These are phyloP conservation scores for Lucilia sericata DNA, from an alignment of 1,140 invertebrate genomes.

Conservation along the genomic window DNA sequence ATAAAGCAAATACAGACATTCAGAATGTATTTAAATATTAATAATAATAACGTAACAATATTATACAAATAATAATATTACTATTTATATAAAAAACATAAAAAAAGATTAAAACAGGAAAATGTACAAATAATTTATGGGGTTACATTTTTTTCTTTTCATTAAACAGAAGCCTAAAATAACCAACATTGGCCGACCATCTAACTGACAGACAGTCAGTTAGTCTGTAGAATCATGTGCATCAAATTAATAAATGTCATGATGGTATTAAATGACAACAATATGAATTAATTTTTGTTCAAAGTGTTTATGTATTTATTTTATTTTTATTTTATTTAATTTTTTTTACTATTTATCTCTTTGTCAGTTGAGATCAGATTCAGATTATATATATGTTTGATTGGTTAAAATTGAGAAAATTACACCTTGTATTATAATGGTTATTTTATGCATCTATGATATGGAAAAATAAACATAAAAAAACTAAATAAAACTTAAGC, in stretches of 20 bases:
- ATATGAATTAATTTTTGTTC: not conserved
- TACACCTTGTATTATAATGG: not conserved
- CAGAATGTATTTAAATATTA: not conserved
- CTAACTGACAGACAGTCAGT: not conserved
- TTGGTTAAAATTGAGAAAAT: constrained; percentile 1
- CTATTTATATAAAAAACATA: too few species aligned
- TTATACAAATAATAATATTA: not conserved
- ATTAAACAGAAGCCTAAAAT: constrained; percentile 11
- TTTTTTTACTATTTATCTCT: not conserved
- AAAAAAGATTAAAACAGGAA: too few species aligned
- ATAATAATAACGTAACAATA: not conserved
- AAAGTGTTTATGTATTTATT: not conserved
- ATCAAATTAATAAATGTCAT: not conserved
- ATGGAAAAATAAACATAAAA: not conserved
- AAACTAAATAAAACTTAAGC: not conserved
- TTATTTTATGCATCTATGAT: too few species aligned
- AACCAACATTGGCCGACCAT: not conserved
- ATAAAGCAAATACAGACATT: not conserved
- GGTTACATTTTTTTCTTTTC: not conserved
- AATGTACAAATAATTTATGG: not conserved
- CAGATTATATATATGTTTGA: constrained; percentile 11
- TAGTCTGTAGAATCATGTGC: not conserved
- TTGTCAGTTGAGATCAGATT: not conserved
- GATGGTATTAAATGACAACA: constrained; percentile 8
- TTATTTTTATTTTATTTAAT: too few species aligned